Evolutionary conservation across 2,797 vertebrate genomes (phyloP).

Genomic region (Octomys mimax): DNA sequence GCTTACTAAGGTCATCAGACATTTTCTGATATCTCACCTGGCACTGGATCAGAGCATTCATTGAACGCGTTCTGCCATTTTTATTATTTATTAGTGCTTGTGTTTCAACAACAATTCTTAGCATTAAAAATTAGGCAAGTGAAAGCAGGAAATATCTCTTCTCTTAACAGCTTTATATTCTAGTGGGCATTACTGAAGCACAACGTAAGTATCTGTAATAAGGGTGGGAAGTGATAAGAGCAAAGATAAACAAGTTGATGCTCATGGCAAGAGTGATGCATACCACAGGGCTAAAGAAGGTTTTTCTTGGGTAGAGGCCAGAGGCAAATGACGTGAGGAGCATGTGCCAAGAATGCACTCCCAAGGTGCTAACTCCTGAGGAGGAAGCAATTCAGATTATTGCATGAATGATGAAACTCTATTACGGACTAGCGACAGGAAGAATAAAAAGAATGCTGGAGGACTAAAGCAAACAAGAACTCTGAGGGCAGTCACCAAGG

Average conservation of each 20-base stretch:
- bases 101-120: constrained; percentile 5
- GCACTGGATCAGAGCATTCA: background rate
- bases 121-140: background rate
- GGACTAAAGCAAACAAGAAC: background rate
- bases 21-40: constrained; percentile 1
- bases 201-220: background rate
- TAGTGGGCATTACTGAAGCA: background rate
- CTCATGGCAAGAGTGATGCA: background rate
- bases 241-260: background rate
- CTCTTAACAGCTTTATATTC: background rate
- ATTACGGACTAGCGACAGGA: background rate
- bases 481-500: background rate
- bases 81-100: background rate
- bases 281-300: no score
- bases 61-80: background rate
- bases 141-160: background rate
- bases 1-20: background rate
- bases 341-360: background rate
- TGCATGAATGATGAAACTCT: background rate
- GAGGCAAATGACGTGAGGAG: background rate
- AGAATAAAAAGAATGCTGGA: background rate
- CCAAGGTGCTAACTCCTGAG: background rate
- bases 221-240: background rate
- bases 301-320: background rate
- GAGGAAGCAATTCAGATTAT: background rate